Evolutionary conservation across 2,888 invertebrate species (phyloP), one percentile per base, ranked within the genome.

Genomic region (Thelaira solivaga): DNA sequence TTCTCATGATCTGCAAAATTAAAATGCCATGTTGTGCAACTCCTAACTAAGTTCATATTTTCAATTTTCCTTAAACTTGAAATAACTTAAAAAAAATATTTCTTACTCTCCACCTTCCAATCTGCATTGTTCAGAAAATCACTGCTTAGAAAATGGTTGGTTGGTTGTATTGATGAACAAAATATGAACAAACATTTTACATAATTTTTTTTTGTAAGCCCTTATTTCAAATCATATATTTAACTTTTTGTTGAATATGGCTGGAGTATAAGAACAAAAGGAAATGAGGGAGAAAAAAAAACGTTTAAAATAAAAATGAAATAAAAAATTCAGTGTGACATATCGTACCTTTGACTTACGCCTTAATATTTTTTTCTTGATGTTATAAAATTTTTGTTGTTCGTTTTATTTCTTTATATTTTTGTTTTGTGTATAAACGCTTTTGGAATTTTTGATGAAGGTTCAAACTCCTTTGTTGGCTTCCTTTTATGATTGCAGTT

Each of bases 321-420:
- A 57, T 57, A 68, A 47, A 57, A 74, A 76, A 76, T 67, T 45
- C 65, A 47, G 76, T 76, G 76, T 76, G 71, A 76, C 76, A 76
- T 76, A 72, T 76, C 76, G 72, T 76, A 71, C 76, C 76, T 76
- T 72, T 72, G 76, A 65, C 76, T 76, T 76, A 76, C 76, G 76
- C 76, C 76, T 76, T 72, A 22, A 26, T 43, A 39, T 65, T 59
- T 47, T 47, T 43, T 13, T 7, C 13, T 13, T 49, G 31, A 22
- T 34, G 13, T 47, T 49, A 29, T 61, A 53, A 45, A 61, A 64
- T 64, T 72, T 69, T 69, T 57, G 62, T 53, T 22, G 4, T 24
- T 13, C 22, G 4, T 47, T 18, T 18, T 10, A 8, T n/a, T 55
- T 41, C 7, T 24, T 39, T 7, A 1, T 11, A 11, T 29, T 39